Percentiles rank a stretch among this genome's conserved stretches.
phyloP scores from a whole-genome alignment of 2,797 vertebrate genomes.

The Lacerta viridis region DNA sequence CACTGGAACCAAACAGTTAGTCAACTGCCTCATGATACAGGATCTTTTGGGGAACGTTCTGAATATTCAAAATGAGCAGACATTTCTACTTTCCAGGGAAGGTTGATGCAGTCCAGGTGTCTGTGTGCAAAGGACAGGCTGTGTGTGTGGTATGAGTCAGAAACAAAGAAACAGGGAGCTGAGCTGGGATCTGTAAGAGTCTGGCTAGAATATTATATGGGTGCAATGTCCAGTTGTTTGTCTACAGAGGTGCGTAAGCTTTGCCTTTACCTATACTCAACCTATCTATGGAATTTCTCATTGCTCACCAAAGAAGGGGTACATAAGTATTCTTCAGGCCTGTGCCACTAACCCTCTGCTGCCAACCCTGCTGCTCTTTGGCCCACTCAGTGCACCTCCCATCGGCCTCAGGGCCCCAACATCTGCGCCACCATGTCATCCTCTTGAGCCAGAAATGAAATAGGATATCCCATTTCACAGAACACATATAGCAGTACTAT shows the following conservation, averaged over 20 bases:
- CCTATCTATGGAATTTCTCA: neutral
- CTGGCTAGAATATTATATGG: too few species aligned
- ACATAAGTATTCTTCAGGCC: neutral
- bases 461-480: constrained; percentile 27
- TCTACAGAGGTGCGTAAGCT: too few species aligned
- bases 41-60: neutral
- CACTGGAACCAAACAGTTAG: neutral
- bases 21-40: neutral
- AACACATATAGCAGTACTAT: constrained; percentile 42
- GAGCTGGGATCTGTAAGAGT: too few species aligned
- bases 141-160: too few species aligned
- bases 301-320: neutral
- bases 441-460: neutral
- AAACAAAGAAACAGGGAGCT: too few species aligned
- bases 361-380: neutral
- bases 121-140: too few species aligned
- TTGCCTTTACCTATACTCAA: too few species aligned
- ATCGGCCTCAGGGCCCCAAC: neutral
- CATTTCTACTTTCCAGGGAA: too few species aligned
- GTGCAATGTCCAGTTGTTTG: too few species aligned
- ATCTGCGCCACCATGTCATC: neutral
- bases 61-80: neutral
- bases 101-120: too few species aligned
- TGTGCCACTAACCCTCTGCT: neutral
- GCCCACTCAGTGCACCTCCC: neutral